phyloP scores from a whole-genome alignment of 1,140 invertebrate genomes.

The Argopecten irradians region DNA sequence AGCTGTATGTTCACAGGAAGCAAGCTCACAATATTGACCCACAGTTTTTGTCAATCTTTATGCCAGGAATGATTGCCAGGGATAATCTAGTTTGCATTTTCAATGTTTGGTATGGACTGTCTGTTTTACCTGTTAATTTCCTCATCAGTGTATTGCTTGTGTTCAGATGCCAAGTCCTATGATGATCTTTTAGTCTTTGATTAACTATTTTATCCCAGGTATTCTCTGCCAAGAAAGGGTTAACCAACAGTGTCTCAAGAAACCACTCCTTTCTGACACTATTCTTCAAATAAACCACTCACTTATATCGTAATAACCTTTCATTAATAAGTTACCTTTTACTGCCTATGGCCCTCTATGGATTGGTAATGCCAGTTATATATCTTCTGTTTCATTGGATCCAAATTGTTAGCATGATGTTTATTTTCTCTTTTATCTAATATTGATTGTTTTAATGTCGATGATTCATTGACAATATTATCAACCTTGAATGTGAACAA shows the following conservation, averaged over 20 bases:
- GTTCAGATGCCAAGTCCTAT: background rate
- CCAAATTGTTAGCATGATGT: background rate
- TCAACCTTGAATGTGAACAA: background rate
- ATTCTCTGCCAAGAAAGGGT: background rate
- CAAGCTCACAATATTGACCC: background rate
- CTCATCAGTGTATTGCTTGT: background rate
- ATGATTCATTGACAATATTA: background rate
- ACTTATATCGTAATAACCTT: too few species aligned
- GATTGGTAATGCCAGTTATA: background rate
- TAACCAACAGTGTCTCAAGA: background rate
- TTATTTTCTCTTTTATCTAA: background rate
- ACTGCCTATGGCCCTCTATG: too few species aligned
- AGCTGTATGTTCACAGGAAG: background rate
- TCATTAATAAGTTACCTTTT: too few species aligned
- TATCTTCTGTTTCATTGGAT: background rate
- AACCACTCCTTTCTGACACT: background rate
- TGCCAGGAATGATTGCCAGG: background rate
- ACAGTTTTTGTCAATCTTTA: background rate
- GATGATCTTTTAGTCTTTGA: background rate
- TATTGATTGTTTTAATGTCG: background rate
- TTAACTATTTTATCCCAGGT: background rate
- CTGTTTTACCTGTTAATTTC: background rate
- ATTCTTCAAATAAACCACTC: too few species aligned
- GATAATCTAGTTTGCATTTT: background rate
- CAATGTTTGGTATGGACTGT: background rate